Evolutionary conservation across 2,113 vertebrate species (phyloP).

Genomic region (Marmota monax): DNA sequence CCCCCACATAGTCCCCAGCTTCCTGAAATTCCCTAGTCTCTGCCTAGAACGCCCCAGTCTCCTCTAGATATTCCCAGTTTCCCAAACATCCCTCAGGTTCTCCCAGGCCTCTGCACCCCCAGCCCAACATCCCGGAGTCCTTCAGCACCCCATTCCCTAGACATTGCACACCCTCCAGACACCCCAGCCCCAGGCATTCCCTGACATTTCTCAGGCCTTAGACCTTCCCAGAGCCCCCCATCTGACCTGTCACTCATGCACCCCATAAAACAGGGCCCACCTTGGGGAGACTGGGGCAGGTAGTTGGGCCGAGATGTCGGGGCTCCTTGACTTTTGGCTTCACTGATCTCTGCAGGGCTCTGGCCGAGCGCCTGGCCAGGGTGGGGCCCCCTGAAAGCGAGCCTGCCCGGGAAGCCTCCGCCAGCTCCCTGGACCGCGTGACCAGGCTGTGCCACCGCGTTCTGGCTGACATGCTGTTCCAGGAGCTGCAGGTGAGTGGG

Average conservation of each 20-base stretch:
- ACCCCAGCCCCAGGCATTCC: background rate
- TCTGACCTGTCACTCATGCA: background rate
- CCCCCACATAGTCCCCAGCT: background rate
- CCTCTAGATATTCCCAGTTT: background rate
- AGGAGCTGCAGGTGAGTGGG: slow-evolving; percentile 91
- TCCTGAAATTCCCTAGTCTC: background rate
- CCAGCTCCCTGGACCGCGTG: slow-evolving; percentile 89
- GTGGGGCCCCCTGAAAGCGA: slow-evolving; percentile 88
- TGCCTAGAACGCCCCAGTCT: background rate
- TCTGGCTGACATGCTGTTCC: slow-evolving; percentile 90
- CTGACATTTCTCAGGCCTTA: background rate
- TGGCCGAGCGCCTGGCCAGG: slow-evolving; percentile 89
- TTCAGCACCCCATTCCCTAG: background rate
- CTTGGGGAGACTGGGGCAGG: background rate
- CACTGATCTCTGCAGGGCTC: slow-evolving; percentile 82
- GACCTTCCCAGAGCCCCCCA: background rate
- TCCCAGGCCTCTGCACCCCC: background rate
- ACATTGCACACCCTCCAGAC: background rate
- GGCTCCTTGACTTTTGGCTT: background rate
- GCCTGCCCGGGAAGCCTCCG: slow-evolving; percentile 87
- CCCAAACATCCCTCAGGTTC: background rate
- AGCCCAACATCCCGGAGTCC: background rate
- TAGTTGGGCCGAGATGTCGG: background rate
- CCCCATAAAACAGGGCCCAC: background rate
- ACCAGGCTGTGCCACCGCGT: slow-evolving; percentile 89